Percentiles rank a stretch among this genome's conserved stretches.
These are phyloP conservation scores for Danio jaintianensis DNA, from an alignment of 2,797 vertebrate genomes.

Conservation along the genomic window DNA sequence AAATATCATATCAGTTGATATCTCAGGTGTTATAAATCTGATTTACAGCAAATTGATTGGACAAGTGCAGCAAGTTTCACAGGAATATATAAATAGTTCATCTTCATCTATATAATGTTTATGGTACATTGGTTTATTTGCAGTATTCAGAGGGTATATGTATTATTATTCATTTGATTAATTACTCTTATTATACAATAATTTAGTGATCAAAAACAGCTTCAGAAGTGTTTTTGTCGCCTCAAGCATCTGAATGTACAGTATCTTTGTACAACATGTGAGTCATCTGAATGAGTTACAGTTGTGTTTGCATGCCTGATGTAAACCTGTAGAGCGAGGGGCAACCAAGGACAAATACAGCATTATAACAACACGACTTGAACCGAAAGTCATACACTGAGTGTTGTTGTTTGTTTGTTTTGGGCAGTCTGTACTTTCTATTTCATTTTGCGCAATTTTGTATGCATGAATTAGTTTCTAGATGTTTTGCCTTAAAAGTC, in stretches of 20 bases:
- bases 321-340: constrained; percentile 66
- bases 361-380: not conserved
- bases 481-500: not conserved
- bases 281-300: not conserved
- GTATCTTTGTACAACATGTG: not conserved
- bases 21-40: too few relatives aligned
- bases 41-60: too few relatives aligned
- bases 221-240: not conserved
- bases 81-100: too few relatives aligned
- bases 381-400: not conserved
- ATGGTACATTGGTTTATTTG: not conserved
- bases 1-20: too few relatives aligned
- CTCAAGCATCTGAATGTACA: not conserved
- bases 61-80: too few relatives aligned
- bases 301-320: constrained; percentile 65
- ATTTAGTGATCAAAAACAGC: constrained; percentile 2
- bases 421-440: not conserved
- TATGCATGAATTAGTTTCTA: not conserved
- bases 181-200: not conserved
- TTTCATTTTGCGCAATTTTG: not conserved
- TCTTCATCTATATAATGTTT: not conserved
- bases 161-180: not conserved
- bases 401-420: too few relatives aligned
- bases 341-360: not conserved
- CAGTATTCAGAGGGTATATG: not conserved